Base-by-base conservation (phyloP, 2,888 invertebrate species). In the Cheilosia impressa region DNA sequence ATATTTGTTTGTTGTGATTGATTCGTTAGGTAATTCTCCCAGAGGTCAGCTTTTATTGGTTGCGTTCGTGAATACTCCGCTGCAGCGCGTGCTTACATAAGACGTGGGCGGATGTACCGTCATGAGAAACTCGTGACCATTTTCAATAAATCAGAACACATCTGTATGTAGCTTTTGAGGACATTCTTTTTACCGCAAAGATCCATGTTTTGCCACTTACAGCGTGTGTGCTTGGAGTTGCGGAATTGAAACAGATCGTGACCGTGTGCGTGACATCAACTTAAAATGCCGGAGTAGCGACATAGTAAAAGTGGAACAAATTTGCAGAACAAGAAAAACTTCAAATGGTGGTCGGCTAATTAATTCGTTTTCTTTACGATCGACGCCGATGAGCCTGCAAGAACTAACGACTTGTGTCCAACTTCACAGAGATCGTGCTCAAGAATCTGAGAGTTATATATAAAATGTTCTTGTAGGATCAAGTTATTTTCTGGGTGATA, bases 231-330 rank as follows among this genome's bases (percentile, higher is more conserved):
- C 4, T 38, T 47, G 69, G 41, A 38, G 38, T 57, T 41, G 38
- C 9, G 17, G 27, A 68, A 45, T 52, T 41, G n/a, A 27, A 60
- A 22, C 52, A 27, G 60, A 60, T 60, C 71, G 41, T 71, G 71
- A 43, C 22, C 50, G 41, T 58, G 58, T 24, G 22, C 57, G 38
- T 60, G 47, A 63, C 73, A 62, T 63, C 43, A 17, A 58, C 41
- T 34, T n/a, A 24, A 19, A 31, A 17, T 38, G 43, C 45, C 52
- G 50, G 4, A 22, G 4, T 50, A 22, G 22, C 50, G 41, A 52
- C 41, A 15, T 60, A 47, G 60, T 68, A 65, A 75, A 81, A 81
- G 80, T 75, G 80, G 80, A 81, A 75, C 80, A 63, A 63, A 57
- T 69, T 22, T 31, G 31, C 31, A 4, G 7, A 50, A 50, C 50